Evolutionary conservation across 1,140 invertebrate genomes (phyloP).

Genomic region (Rhopalosiphum maidis): DNA sequence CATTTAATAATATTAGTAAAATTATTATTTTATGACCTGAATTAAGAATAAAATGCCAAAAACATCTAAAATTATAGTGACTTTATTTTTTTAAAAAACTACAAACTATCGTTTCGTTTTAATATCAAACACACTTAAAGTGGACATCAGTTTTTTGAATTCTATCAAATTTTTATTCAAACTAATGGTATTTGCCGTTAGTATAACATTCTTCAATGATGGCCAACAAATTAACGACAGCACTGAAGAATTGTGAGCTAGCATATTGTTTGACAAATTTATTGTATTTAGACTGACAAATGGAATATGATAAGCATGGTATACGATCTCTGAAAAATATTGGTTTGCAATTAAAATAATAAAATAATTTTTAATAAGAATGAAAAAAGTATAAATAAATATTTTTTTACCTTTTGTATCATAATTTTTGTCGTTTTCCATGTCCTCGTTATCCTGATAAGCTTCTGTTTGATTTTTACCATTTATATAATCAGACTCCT

Average conservation of each 20-base stretch:
- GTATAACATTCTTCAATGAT: neutral
- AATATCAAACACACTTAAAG: neutral
- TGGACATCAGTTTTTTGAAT: neutral
- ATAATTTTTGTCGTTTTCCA: neutral
- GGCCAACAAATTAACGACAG: constrained; percentile 24
- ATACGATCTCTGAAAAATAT: neutral
- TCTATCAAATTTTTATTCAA: neutral
- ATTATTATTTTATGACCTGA: neutral
- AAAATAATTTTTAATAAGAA: constrained; percentile 2
- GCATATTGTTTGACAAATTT: neutral
- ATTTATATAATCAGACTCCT: neutral
- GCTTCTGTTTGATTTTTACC: neutral
- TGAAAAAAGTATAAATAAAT: neutral
- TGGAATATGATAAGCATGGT: constrained; percentile 5
- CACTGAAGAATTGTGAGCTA: neutral
- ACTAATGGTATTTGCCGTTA: constrained; percentile 11
- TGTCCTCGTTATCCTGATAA: too few species aligned
- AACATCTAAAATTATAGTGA: neutral
- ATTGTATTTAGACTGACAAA: neutral
- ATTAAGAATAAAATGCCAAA: neutral
- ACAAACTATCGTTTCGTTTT: neutral
- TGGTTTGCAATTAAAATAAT: neutral
- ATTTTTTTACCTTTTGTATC: constrained; percentile 1
- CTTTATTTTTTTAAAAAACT: neutral
- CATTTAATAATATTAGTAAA: neutral